These are phyloP conservation scores for Pseudopipra pipra DNA, from an alignment of 2,113 vertebrate genomes.

Conservation along the genomic window DNA sequence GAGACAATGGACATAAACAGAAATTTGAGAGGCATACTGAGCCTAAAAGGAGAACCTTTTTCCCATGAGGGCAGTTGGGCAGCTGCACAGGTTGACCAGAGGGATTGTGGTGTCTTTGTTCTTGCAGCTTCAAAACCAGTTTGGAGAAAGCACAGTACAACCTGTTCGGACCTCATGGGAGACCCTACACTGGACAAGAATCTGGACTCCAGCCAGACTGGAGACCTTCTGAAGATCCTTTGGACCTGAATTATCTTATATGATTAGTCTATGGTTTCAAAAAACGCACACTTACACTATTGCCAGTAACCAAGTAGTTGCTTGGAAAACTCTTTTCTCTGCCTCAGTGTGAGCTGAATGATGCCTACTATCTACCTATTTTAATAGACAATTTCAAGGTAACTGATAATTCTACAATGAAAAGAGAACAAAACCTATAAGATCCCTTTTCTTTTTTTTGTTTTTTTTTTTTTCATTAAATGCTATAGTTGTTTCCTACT, in stretches of 20 bases:
- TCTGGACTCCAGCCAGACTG: neutral
- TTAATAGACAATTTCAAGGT: neutral
- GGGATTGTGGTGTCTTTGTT: neutral
- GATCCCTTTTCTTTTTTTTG: rapidly evolving
- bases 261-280: neutral
- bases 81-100: neutral
- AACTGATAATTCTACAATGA: neutral
- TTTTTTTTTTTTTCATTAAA: neutral
- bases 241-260: neutral
- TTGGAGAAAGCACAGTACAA: neutral
- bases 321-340: neutral
- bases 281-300: neutral
- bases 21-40: neutral
- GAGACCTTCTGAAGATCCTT: neutral
- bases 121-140: neutral
- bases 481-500: neutral
- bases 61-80: rapidly evolving
- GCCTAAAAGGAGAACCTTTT: neutral
- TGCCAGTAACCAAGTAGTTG: neutral
- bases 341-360: neutral
- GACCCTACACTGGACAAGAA: neutral
- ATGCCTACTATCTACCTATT: neutral
- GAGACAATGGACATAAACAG: neutral
- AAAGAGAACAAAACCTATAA: neutral
- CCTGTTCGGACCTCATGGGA: neutral